phyloP scores from a whole-genome alignment of 2,888 invertebrate species.

The Cephus sareptanus region DNA sequence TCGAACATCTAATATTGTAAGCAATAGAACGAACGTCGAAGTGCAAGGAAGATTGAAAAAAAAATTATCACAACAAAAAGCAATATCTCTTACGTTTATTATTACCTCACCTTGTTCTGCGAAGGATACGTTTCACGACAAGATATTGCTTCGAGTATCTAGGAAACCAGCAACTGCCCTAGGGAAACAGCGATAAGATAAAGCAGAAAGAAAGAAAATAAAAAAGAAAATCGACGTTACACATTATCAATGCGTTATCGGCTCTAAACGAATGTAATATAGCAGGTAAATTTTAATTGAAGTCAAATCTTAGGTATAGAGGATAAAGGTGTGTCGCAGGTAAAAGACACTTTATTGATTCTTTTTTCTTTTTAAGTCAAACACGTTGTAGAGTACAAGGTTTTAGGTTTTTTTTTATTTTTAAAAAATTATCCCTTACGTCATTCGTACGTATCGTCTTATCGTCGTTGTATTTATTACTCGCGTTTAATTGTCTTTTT shows the following conservation, averaged over 20 bases:
- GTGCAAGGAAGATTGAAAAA: slow-evolving; percentile 25
- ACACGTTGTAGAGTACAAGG: no score
- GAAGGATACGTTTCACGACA: slow-evolving; percentile 22
- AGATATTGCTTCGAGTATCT: slow-evolving; percentile 27
- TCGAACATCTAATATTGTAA: slow-evolving; percentile 44
- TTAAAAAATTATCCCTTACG: no score
- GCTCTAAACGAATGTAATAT: slow-evolving; percentile 14
- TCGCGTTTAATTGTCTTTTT: no score
- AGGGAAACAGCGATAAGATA: slow-evolving; percentile 46
- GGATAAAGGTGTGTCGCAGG: no score
- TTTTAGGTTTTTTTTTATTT: no score
- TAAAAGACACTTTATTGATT: no score
- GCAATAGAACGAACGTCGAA: slow-evolving; percentile 41
- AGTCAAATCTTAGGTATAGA: slow-evolving; percentile 40
- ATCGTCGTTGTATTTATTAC: no score
- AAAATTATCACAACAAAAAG: slow-evolving; percentile 31
- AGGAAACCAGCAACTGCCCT: slow-evolving; percentile 57
- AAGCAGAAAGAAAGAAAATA: slow-evolving; percentile 29
- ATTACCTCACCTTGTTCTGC: slow-evolving; percentile 48
- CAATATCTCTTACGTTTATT: slow-evolving; percentile 46
- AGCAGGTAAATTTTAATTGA: slow-evolving; percentile 17
- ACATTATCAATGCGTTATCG: slow-evolving; percentile 19
- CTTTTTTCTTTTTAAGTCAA: no score
- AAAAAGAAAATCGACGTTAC: slow-evolving; percentile 18
- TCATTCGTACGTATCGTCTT: no score